Conservation (phyloP, 2,797 vertebrate species). For the Columba guinea region DNA sequence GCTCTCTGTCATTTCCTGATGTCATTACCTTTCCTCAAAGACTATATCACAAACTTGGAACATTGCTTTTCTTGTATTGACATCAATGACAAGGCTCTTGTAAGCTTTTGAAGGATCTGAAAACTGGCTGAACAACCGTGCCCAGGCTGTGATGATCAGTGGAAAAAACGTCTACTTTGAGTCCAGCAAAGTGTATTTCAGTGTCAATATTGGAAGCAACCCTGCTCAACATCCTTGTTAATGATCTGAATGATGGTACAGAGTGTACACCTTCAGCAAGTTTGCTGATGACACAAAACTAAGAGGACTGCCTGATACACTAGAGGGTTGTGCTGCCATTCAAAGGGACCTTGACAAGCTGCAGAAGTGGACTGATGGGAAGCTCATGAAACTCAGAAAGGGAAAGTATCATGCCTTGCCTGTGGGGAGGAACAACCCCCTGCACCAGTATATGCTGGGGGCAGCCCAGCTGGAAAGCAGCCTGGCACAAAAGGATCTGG, state of each 20-base stretch:
- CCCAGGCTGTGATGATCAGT: background rate
- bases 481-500: background rate
- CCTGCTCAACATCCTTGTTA: background rate
- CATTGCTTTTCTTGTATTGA: background rate
- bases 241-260: background rate
- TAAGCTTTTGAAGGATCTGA: background rate
- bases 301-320: background rate
- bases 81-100: background rate
- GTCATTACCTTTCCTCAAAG: background rate
- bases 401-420: background rate
- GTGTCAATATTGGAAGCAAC: background rate
- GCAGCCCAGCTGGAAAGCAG: background rate
- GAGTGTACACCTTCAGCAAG: background rate
- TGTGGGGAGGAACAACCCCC: too few relatives aligned
- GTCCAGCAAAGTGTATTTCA: background rate
- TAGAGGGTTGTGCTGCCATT: background rate
- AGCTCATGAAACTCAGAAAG: background rate
- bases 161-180: background rate
- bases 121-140: accelerated
- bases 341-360: background rate
- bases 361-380: background rate
- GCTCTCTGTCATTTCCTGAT: background rate
- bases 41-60: background rate
- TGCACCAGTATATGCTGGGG: too few relatives aligned
- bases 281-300: background rate